Evolutionary conservation across 2,797 vertebrate genomes (phyloP), one percentile per base, ranked within the genome.

Genomic region (Darevskia nairensis): DNA sequence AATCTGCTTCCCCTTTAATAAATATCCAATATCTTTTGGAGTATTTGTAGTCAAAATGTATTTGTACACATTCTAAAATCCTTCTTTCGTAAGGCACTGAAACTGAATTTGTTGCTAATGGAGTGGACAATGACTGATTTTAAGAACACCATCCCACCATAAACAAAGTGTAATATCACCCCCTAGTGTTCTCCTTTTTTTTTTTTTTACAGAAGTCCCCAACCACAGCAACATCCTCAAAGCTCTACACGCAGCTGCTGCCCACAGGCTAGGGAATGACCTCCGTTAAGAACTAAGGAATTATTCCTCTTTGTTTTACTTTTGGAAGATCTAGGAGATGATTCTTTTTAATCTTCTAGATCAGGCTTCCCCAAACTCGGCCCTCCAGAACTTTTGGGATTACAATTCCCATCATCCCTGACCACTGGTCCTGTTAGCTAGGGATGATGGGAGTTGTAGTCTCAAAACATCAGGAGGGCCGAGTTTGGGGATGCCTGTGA

Each of bases 91-190:
- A 80, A 86, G 17, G 17, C 17, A 72, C 29, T 41, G 35, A 15
- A 61, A 35, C 5, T 19, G 35, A 74, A 74, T 39, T 39, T 39
- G 21, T 27, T 35, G 19, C 32, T 74, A 79, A 27, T 23, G 35
- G 44, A 41, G 21, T 35, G 4, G 32, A 41, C 11, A 55, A 84
- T 2, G 25, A 66, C 39, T 50, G 2, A 23, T 86, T 55, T 35
- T 39, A 61, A 25, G 39, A 50, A 59, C 21, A 84, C 13, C 5
- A 61, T 29, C 19, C 39, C 25, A 23, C 1, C n/a, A 19, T 59
- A 79, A 78, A 41, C 21, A 7, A 89, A 86, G 84, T 81, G 71
- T 55, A 86, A 86, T 39, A 82, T 25, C 32, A 15, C 79, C 88
- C 88, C 71, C 88, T 89, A 15, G 59, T 82, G 88, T 76, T 82